Evolutionary conservation across 2,113 vertebrate species (phyloP), one percentile per base, ranked within the genome.

Genomic region (Platysteira castanea): DNA sequence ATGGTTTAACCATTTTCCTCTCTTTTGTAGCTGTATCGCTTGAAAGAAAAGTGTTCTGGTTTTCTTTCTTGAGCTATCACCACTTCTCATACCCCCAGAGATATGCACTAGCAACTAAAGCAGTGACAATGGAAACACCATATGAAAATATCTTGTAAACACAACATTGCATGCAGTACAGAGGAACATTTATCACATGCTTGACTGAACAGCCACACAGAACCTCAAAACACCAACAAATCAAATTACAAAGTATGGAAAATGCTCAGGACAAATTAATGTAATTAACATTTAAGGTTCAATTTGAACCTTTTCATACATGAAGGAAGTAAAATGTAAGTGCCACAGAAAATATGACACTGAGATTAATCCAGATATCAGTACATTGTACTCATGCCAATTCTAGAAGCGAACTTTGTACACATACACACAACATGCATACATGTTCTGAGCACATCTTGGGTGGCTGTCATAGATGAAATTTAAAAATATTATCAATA

Each of bases 341-440:
- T 96, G 89, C 87, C 78, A 84, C 73, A 33, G 37, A 96, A 97
- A 97, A 96, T 81, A 89, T 60, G 81, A 96, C 61, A 94, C 22
- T 71, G 96, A 94, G 97, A 96, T 96, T 96, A 96, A 97, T 96
- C 91, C 96, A 95, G 96, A 95, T 95, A 96, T 88, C 95, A 96
- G 85, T 87, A 96, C 90, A 80, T 14, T 4, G 9, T 65, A 73
- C 41, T 89, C 60, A 46, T 53, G 73, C 13, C 75, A 86, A 18
- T 88, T 86, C 37, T 69, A 78, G 42, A 42, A 41, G 70, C 42
- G 47, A 60, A 33, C 35, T 41, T 46, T 79, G 30, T 52, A 87
- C 7, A 42, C 37, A 63, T 35, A 41, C 9, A 73, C 39, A 54
- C 60, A 56, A 65, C 26, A 52, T 10, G 47, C 23, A 70, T 52